A percentile compares a stretch with the other conserved stretches of the same genome.
phyloP scores from a whole-genome alignment of 1,140 invertebrate genomes.

The Cephus cinctus region DNA sequence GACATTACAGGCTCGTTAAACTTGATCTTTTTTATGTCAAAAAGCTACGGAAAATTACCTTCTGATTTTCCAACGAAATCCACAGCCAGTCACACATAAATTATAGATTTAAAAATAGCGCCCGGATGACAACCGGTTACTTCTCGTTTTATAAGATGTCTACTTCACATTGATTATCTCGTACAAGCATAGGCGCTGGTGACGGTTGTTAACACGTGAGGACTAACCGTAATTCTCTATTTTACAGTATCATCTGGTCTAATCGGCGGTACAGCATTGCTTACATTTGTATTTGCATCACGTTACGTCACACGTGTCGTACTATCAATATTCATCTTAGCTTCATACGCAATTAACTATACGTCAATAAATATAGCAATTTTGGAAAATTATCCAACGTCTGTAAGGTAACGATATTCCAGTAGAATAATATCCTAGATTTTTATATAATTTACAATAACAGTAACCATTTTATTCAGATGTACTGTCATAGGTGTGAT shows the following conservation, averaged over 20 bases:
- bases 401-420: slow-evolving; percentile 23
- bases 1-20: too few species aligned
- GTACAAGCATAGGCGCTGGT: too few species aligned
- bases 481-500: slow-evolving; percentile 29
- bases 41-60: too few species aligned
- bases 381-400: slow-evolving; percentile 38
- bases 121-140: too few species aligned
- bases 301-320: slow-evolving; percentile 11
- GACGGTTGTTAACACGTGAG: too few species aligned
- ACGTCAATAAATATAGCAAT: slow-evolving; percentile 26
- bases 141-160: too few species aligned
- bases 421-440: neutral
- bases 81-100: too few species aligned
- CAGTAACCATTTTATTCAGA: slow-evolving; percentile 22
- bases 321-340: slow-evolving; percentile 23
- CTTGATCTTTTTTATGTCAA: too few species aligned
- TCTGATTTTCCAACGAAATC: too few species aligned
- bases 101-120: too few species aligned
- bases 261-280: slow-evolving; percentile 17
- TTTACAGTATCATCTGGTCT: slow-evolving; percentile 30
- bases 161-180: too few species aligned
- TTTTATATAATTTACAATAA: neutral
- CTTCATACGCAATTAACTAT: slow-evolving; percentile 27
- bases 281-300: slow-evolving; percentile 20
- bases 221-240: neutral